Evolutionary conservation across 2,888 invertebrate species (phyloP).

Genomic region (Crossocerus cetratus): DNA sequence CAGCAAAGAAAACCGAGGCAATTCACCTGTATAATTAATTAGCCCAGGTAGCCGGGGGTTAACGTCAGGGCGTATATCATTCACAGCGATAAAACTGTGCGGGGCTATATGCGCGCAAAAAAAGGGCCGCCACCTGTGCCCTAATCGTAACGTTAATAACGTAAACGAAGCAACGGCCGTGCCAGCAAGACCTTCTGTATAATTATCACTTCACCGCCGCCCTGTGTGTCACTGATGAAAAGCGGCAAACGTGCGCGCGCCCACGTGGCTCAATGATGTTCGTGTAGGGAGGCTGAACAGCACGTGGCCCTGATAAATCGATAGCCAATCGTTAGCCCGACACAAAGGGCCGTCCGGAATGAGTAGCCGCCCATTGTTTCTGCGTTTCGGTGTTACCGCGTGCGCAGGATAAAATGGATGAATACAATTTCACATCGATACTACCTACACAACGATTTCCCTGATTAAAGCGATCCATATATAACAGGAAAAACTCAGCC

Average conservation of each 20-base stretch:
- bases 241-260: background rate
- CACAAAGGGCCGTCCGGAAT: conserved; percentile 35
- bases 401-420: conserved; percentile 27
- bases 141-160: conserved; percentile 9
- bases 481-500: too few relatives aligned
- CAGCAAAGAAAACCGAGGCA: background rate
- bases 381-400: conserved; percentile 15
- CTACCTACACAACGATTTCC: too few relatives aligned
- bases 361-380: conserved; percentile 13
- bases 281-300: conserved; percentile 3
- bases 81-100: background rate
- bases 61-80: background rate
- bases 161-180: background rate
- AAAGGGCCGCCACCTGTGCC: background rate
- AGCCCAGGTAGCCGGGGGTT: background rate
- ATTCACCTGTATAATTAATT: background rate
- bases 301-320: conserved; percentile 38
- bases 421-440: conserved; percentile 10
- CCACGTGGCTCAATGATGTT: conserved; percentile 3
- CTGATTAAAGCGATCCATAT: too few relatives aligned
- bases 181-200: background rate
- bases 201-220: conserved; percentile 2
- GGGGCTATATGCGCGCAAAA: background rate
- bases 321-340: conserved; percentile 48
- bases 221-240: background rate